A percentile compares a stretch with the other conserved stretches of the same genome.
Evolutionary conservation across 1,140 invertebrate genomes (phyloP).

Genomic region (Drosophila kepulauana): DNA sequence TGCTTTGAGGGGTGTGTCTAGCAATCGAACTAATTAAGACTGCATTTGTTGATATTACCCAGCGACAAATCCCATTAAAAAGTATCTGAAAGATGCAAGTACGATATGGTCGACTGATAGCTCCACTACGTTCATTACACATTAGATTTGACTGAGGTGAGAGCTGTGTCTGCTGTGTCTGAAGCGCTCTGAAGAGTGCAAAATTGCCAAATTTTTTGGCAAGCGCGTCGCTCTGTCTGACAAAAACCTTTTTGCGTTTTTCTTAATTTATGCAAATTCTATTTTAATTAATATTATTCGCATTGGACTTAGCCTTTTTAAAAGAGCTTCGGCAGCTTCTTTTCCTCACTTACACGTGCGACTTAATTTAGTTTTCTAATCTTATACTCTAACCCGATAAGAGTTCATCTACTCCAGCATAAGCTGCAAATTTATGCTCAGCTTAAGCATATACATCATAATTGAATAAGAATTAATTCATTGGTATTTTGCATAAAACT

Average conservation of each 20-base stretch:
- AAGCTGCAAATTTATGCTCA: not conserved
- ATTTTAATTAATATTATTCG: slow-evolving; percentile 76
- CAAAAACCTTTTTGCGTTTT: slow-evolving; percentile 60
- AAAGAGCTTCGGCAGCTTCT: slow-evolving; percentile 47
- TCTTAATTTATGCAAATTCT: slow-evolving; percentile 79
- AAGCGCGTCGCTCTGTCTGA: slow-evolving; percentile 78
- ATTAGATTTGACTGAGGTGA: not conserved
- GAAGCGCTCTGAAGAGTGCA: slow-evolving; percentile 1
- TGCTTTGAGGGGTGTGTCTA: not conserved
- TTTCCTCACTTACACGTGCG: slow-evolving; percentile 66
- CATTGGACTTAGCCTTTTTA: slow-evolving; percentile 49
- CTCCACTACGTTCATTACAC: slow-evolving; percentile 6
- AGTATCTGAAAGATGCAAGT: not conserved
- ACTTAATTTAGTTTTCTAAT: slow-evolving; percentile 65
- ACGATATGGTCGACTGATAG: slow-evolving; percentile 6
- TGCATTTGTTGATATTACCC: not conserved
- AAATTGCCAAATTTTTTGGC: slow-evolving; percentile 13
- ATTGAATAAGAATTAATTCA: slow-evolving; percentile 1
- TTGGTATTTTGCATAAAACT: not conserved
- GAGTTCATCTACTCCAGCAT: not conserved
- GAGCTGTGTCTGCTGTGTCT: slow-evolving; percentile 11
- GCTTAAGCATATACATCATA: not conserved
- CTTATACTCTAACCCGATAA: slow-evolving; percentile 37
- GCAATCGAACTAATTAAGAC: slow-evolving; percentile 2
- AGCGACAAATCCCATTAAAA: slow-evolving; percentile 13